Base-by-base conservation (phyloP, 1,140 invertebrate species). In the Lutraria rhynchaena region DNA sequence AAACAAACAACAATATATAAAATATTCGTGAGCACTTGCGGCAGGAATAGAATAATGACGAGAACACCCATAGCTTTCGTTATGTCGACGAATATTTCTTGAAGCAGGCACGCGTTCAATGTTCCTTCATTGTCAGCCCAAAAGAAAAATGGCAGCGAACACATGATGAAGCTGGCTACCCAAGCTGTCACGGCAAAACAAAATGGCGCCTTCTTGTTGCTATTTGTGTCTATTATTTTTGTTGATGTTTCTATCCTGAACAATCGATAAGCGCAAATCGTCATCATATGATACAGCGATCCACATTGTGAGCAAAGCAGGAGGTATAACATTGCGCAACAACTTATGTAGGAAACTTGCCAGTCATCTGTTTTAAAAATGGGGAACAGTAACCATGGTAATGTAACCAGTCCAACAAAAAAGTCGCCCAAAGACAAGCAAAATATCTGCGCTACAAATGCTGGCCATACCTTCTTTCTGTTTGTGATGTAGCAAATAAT, bases 261-360 rank as follows among this genome's bases (percentile, higher is more conserved):
- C 9, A 22, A 69, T 1, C 65, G 17, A 22, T 33, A 24, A 4
- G 44, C 22, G n/a, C 65, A 69, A n/a, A 69, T 69, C 0, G 35
- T 37, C n/a, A 53, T 22, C 1, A 69, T 53, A 7, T 69, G 65
- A 22, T 69, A 69, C 11, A 69, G 46, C 15, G 65, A 69, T 1
- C 35, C 65, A 24, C 44, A 69, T 17, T 69, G 65, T 2, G 65
- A 69, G 2, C 2, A 5, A 27, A 69, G 31, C 29, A 51, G 44
- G 11, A 69, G 22, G 49, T 15, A 69, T 15, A 51, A 69, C 11
- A 49, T 2, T 29, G 51, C 1, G 11, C 3, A 31, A 22, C 35
- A 49, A 37, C 22, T 3, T 3, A 11, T 4, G n/a, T 55, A 55
- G 17, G 13, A n/a, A 9, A 35, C 24, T 11, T 61, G 15, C 17